Percentiles rank a stretch among this genome's conserved stretches.
Evolutionary conservation across 2,888 invertebrate species (phyloP).

Genomic region (Cosmia trapezina): DNA sequence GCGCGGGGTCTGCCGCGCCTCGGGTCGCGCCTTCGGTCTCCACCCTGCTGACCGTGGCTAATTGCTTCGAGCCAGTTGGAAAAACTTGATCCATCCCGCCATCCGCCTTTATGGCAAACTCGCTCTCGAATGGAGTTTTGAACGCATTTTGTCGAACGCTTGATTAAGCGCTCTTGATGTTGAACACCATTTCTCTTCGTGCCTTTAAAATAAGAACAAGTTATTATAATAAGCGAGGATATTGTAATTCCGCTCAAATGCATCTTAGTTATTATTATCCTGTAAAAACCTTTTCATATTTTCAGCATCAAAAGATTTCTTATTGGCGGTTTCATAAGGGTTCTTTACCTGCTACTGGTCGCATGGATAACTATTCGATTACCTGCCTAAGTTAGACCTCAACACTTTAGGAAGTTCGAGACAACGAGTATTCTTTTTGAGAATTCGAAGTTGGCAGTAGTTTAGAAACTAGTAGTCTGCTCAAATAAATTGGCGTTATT

Average conservation of each 20-base stretch:
- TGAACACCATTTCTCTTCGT: conserved; percentile 50
- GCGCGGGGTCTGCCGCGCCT: conserved; percentile 69
- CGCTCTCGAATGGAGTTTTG: conserved; percentile 63
- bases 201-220: conserved; percentile 23
- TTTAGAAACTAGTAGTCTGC: conserved; percentile 1
- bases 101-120: conserved; percentile 69
- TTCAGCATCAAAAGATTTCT: conserved; percentile 31
- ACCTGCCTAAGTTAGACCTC: conserved; percentile 34
- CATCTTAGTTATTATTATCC: conserved; percentile 28
- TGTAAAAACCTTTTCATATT: conserved; percentile 25
- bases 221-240: conserved; percentile 7
- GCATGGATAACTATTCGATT: conserved; percentile 35
- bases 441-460: conserved; percentile 4
- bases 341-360: conserved; percentile 48
- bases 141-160: conserved; percentile 66
- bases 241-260: conserved; percentile 15
- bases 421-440: neutral
- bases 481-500: conserved; percentile 22
- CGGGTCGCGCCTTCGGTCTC: conserved; percentile 73
- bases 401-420: conserved; percentile 3
- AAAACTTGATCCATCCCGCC: conserved; percentile 80
- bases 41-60: conserved; percentile 75
- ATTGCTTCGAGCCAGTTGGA: conserved; percentile 76
- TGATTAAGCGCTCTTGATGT: conserved; percentile 58
- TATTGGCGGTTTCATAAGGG: conserved; percentile 32